Evolutionary conservation across 2,888 invertebrate genomes (phyloP).

Genomic region (Aspidiotus destructor): DNA sequence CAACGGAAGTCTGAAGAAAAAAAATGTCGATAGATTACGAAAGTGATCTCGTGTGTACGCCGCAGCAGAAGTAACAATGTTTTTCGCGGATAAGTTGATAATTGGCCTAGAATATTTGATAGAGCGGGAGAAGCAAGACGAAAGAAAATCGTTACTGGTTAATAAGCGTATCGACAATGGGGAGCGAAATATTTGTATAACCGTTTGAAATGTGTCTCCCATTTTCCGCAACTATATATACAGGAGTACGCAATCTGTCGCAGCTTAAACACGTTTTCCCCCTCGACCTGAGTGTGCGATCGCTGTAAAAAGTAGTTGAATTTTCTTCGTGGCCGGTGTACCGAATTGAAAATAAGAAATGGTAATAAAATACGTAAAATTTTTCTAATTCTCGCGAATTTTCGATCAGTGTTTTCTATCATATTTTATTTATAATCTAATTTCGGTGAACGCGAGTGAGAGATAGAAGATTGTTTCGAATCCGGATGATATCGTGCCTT

Average conservation of each 20-base stretch:
- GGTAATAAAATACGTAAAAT: background rate
- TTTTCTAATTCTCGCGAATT: background rate
- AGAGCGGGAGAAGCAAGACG: constrained; percentile 25
- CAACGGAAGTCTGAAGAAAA: background rate
- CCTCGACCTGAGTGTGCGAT: too few relatives aligned
- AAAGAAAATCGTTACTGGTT: constrained; percentile 22
- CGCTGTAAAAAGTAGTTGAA: background rate
- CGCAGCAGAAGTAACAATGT: constrained; percentile 3
- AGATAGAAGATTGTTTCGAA: too few relatives aligned
- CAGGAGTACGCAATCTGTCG: constrained; percentile 1
- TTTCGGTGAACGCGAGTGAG: background rate
- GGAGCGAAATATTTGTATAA: constrained; percentile 31
- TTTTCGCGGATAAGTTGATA: constrained; percentile 21
- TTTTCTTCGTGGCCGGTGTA: constrained; percentile 8
- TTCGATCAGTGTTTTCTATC: background rate
- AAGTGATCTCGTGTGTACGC: constrained; percentile 12
- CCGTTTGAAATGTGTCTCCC: constrained; percentile 28
- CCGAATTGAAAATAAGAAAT: constrained; percentile 16
- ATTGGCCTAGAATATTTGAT: constrained; percentile 27
- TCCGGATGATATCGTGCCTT: too few relatives aligned
- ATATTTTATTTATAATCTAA: background rate
- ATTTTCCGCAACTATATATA: constrained; percentile 19
- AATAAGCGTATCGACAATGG: constrained; percentile 29
- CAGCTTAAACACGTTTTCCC: background rate
- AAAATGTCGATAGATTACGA: constrained; percentile 11